Evolutionary conservation across 2,888 invertebrate species (phyloP).

Genomic region (Syritta pipiens): DNA sequence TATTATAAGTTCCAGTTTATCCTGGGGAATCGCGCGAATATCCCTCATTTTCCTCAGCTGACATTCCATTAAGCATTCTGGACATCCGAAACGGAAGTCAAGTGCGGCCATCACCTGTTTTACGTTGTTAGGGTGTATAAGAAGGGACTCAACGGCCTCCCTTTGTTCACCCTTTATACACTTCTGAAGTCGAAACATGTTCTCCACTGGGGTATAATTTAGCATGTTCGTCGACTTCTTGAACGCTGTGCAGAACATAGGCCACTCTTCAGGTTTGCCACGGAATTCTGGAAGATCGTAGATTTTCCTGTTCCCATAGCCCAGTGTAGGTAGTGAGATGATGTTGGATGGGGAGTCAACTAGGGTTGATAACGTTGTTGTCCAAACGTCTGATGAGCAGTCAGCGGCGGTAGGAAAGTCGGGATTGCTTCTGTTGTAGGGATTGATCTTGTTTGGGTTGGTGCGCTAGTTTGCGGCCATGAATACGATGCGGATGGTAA

Average conservation of each 20-base stretch:
- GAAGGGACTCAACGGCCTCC: conserved; percentile 7
- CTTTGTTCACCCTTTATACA: conserved; percentile 12
- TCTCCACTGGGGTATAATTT: conserved; percentile 4
- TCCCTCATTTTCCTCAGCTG: not conserved
- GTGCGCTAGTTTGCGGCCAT: not conserved
- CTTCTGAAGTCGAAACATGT: not conserved
- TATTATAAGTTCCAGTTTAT: conserved; percentile 25
- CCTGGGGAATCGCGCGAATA: conserved; percentile 36
- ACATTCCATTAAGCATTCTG: not conserved
- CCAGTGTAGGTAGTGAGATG: not conserved
- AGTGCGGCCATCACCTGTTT: not conserved
- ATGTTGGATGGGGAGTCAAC: not conserved
- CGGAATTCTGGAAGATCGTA: conserved; percentile 19
- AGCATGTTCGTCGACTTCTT: conserved; percentile 1
- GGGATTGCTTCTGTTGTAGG: not conserved
- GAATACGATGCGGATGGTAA: not conserved
- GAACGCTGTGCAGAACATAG: conserved; percentile 12
- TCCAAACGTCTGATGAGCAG: not conserved
- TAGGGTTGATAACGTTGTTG: not conserved
- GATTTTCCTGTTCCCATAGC: not conserved
- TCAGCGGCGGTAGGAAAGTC: not conserved
- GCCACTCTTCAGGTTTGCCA: conserved; percentile 39
- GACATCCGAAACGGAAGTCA: conserved; percentile 14
- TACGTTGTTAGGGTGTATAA: conserved; percentile 23
- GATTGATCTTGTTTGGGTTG: not conserved